Evolutionary conservation across 2,113 vertebrate species (phyloP), one percentile per base, ranked within the genome.

Genomic region (Syngnathus floridae): DNA sequence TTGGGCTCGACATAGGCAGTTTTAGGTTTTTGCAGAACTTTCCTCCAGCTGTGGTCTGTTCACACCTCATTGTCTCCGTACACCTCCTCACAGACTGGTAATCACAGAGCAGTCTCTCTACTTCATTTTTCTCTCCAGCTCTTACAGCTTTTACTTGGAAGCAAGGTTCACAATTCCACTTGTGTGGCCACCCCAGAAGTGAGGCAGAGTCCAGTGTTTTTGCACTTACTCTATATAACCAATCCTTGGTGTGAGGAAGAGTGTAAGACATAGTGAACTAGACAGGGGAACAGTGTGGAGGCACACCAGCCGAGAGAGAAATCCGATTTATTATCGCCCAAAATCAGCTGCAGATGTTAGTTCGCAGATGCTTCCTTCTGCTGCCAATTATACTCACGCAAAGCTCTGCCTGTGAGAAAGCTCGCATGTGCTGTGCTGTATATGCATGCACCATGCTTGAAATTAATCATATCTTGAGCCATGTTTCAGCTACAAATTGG

Each of bases 271-370:
- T 16, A 64, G 46, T 76, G 64, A 67, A 65, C 72, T 54, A 71
- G 68, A 73, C 67, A 76, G 73, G 76, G 87, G 84, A 84, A 77
- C 75, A 52, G 69, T 72, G 72, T 89, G 83, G 86, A 89, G 85
- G 81, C 82, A 79, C 79, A 90, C 84, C 84, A 90, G 81, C 75
- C 41, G 76, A 87, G 88, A 89, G 82, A 88, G 82, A 89, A 90
- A 90, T 78, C 90, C 93, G 92, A 94, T 94, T 94, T 93, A 94
- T 93, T 93, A 89, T 91, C 91, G 86, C 89, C 77, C 79, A 91
- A 88, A 93, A 94, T 91, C 89, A 92, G 84, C 90, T 88, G 90
- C 93, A 94, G 92, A 93, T 94, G 93, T 93, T 74, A 84, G 88
- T 88, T 71, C 67, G 72, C 87, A 85, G 90, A 87, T 58, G 84